Percentiles rank a stretch among this genome's conserved stretches.
Evolutionary conservation across 2,113 vertebrate species (phyloP).

Genomic region (Mormoops blainvillei): DNA sequence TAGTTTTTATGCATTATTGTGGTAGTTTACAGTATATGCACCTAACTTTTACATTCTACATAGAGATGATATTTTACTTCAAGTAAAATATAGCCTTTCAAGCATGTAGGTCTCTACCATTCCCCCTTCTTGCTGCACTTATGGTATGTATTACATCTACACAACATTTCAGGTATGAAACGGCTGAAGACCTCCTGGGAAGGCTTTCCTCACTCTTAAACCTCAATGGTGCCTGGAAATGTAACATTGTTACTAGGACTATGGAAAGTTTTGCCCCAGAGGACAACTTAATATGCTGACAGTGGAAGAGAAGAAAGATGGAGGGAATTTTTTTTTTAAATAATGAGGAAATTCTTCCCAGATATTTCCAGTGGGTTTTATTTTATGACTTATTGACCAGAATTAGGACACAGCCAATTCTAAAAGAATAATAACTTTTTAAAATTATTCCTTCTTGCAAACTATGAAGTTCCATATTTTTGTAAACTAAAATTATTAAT

Average conservation of each 20-base stretch:
- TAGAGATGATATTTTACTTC: neutral
- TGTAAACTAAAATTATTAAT: neutral
- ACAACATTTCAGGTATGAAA: neutral
- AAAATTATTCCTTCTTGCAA: neutral
- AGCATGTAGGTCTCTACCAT: no score
- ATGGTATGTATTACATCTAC: neutral
- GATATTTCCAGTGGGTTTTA: neutral
- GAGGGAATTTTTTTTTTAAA: neutral
- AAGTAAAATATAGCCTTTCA: neutral
- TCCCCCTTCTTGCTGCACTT: neutral
- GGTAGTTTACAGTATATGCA: neutral
- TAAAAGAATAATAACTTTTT: neutral
- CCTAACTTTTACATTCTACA: neutral
- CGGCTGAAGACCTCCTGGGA: neutral
- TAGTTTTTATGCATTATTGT: neutral
- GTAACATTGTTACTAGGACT: neutral
- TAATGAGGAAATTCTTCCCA: neutral
- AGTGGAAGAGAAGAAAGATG: neutral
- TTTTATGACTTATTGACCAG: neutral
- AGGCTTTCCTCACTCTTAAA: neutral
- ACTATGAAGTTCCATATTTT: neutral
- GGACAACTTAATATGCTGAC: neutral
- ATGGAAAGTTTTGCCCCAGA: neutral
- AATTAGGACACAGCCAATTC: neutral
- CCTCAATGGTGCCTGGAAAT: neutral